Percentiles rank a stretch among this genome's conserved stretches.
These are phyloP conservation scores for Upupa epops DNA, from an alignment of 2,113 vertebrate species.

Conservation along the genomic window DNA sequence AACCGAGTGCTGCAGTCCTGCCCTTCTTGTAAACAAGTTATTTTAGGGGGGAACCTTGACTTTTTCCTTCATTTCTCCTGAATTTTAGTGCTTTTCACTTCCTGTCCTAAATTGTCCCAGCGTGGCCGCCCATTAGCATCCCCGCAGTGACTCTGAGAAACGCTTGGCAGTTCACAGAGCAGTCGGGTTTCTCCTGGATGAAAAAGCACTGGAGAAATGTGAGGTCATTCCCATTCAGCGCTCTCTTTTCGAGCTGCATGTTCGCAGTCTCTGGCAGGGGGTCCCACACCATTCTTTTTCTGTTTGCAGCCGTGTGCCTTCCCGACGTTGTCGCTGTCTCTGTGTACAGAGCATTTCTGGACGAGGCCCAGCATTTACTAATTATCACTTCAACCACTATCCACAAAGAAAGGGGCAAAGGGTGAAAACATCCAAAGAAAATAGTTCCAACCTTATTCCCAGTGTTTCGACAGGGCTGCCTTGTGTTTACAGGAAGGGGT, in stretches of 20 bases:
- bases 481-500: conserved; percentile 6
- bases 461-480: conserved; percentile 25
- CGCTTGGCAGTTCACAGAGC: background rate
- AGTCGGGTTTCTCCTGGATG: background rate
- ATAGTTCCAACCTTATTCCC: conserved; percentile 44
- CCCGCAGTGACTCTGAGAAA: background rate
- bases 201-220: background rate
- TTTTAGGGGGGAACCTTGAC: background rate
- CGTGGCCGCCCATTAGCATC: background rate
- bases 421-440: conserved; percentile 63
- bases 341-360: conserved; percentile 16
- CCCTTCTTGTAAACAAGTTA: background rate
- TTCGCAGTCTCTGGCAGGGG: background rate
- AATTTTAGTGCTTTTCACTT: background rate
- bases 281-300: background rate
- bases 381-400: conserved; percentile 50
- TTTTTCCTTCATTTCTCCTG: background rate
- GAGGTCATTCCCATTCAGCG: background rate
- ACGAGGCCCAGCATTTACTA: conserved; percentile 41
- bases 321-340: background rate
- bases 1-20: background rate
- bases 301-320: background rate
- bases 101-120: background rate
- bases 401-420: conserved; percentile 10
- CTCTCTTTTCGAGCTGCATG: background rate